phyloP scores from a whole-genome alignment of 2,888 invertebrate species.

The Pandemis corylana region DNA sequence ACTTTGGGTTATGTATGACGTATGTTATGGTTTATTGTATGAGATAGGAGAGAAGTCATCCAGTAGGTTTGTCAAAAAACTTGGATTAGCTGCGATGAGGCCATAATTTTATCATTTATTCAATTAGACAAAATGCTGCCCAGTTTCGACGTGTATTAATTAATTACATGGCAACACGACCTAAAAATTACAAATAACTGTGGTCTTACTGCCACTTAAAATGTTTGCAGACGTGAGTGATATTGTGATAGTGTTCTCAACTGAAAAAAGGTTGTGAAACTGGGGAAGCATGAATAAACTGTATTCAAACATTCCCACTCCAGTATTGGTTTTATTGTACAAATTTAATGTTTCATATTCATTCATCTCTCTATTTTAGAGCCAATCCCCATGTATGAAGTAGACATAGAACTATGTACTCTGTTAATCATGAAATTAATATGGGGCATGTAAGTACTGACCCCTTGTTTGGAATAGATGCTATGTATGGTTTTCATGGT shows the following conservation, averaged over 20 bases:
- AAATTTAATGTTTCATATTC: constrained; percentile 31
- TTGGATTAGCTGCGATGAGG: constrained; percentile 76
- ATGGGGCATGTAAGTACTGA: constrained; percentile 16
- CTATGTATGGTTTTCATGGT: constrained; percentile 5
- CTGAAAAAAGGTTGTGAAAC: constrained; percentile 14
- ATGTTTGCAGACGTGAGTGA: no score
- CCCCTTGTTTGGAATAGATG: constrained; percentile 14
- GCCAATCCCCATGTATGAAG: constrained; percentile 8
- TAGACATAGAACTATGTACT: constrained; percentile 15
- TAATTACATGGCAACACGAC: neutral
- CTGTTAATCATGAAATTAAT: constrained; percentile 3
- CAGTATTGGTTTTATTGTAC: constrained; percentile 64
- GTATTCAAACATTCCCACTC: constrained; percentile 69
- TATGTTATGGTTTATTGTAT: constrained; percentile 34
- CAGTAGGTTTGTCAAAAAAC: constrained; percentile 79
- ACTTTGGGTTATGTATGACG: neutral
- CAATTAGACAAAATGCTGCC: neutral
- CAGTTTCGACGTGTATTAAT: constrained; percentile 9
- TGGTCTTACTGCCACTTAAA: no score
- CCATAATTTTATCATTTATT: constrained; percentile 55
- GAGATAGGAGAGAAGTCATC: constrained; percentile 62
- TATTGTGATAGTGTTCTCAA: neutral
- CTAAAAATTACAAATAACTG: neutral
- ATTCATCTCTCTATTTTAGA: constrained; percentile 18
- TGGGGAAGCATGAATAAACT: constrained; percentile 8